These are phyloP conservation scores for Psylliodes chrysocephalus DNA, from an alignment of 2,888 invertebrate genomes.

Conservation along the genomic window DNA sequence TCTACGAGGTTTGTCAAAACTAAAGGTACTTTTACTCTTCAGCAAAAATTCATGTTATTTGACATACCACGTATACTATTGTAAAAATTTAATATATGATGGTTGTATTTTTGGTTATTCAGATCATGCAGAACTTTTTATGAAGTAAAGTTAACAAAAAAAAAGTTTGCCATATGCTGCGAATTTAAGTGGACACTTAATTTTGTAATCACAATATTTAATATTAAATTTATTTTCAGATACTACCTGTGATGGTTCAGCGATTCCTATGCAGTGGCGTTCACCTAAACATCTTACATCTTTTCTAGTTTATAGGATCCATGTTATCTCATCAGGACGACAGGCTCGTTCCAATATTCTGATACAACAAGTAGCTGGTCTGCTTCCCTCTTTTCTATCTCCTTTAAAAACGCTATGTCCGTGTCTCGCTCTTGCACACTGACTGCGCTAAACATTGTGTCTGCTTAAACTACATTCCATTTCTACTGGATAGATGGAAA, in stretches of 20 bases:
- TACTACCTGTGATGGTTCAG: conserved; percentile 53
- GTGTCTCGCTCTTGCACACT: conserved; percentile 60
- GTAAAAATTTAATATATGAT: too few relatives aligned
- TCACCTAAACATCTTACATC: conserved; percentile 62
- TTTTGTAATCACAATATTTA: too few relatives aligned
- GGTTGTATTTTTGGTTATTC: too few relatives aligned
- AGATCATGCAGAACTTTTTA: too few relatives aligned
- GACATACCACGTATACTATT: too few relatives aligned
- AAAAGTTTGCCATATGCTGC: too few relatives aligned
- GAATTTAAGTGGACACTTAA: too few relatives aligned
- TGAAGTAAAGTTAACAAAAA: too few relatives aligned
- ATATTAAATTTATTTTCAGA: conserved; percentile 52
- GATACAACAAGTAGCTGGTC: conserved; percentile 64
- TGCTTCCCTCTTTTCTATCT: conserved; percentile 58
- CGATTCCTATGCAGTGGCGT: conserved; percentile 58
- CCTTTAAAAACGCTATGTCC: conserved; percentile 54
- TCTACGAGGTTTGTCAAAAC: too few relatives aligned
- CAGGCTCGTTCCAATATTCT: conserved; percentile 62
- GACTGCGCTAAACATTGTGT: conserved; percentile 31
- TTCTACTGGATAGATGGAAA: conserved; percentile 45
- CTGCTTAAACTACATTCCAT: conserved; percentile 54
- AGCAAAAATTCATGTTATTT: too few relatives aligned
- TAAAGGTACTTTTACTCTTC: too few relatives aligned
- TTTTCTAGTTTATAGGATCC: conserved; percentile 51
- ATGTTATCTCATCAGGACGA: conserved; percentile 60